phyloP scores from a whole-genome alignment of 2,113 vertebrate species.

The Camelus dromedarius region DNA sequence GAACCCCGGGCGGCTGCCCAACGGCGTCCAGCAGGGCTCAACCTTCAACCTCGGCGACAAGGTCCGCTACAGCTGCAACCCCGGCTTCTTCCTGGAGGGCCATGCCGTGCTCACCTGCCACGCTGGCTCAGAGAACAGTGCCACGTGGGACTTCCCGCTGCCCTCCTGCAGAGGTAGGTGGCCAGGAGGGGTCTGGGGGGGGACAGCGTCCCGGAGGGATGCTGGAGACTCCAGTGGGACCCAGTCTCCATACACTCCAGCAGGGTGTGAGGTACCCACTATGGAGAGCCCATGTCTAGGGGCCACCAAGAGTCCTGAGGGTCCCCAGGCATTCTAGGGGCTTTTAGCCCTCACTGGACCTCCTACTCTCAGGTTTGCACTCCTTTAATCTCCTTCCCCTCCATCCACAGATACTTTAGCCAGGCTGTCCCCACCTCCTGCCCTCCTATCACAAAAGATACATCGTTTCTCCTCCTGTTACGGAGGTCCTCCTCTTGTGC shows the following conservation, averaged over 20 bases:
- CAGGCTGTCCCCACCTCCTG: background rate
- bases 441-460: background rate
- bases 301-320: too few species aligned
- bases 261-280: background rate
- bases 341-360: background rate
- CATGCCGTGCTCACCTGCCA: constrained; percentile 97
- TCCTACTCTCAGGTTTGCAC: background rate
- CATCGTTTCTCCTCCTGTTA: fast-evolving
- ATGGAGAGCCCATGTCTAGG: background rate
- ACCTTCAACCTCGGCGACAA: constrained; percentile 98
- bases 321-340: background rate
- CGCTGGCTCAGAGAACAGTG: constrained; percentile 90
- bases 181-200: background rate
- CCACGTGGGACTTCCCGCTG: constrained; percentile 98
- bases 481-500: background rate
- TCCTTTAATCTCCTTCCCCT: background rate
- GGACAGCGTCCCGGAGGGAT: background rate
- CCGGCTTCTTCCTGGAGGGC: constrained; percentile 95
- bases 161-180: constrained; percentile 97
- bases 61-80: constrained; percentile 97
- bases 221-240: background rate
- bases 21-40: constrained; percentile 95
- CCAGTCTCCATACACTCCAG: background rate
- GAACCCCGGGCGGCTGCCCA: constrained; percentile 95
- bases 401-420: background rate